Conservation (phyloP, 2,113 vertebrate species). For the Scopus umbretta region DNA sequence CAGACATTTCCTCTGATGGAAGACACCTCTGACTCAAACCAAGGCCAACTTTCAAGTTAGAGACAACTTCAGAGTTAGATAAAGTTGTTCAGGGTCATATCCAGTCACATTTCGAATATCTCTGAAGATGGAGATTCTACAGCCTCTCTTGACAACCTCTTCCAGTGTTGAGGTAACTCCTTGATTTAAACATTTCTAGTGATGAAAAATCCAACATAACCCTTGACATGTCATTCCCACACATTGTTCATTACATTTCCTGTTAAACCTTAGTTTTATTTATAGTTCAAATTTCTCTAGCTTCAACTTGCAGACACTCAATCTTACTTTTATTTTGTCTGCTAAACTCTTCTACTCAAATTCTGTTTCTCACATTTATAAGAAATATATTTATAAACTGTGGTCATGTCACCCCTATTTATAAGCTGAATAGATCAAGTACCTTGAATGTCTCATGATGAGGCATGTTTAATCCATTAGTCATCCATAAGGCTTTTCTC, state of each 20-base stretch:
- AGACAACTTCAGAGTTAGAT: background rate
- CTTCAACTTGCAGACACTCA: background rate
- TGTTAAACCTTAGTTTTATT: background rate
- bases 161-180: background rate
- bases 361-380: background rate
- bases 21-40: background rate
- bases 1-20: background rate
- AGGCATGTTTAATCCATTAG: background rate
- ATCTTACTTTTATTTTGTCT: background rate
- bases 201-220: conserved; percentile 18
- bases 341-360: background rate
- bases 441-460: background rate
- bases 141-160: background rate
- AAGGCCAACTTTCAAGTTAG: background rate
- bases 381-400: background rate
- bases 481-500: background rate
- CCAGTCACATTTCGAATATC: background rate
- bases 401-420: background rate
- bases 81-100: background rate
- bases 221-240: conserved; percentile 7
- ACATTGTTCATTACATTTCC: background rate
- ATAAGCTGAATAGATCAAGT: background rate
- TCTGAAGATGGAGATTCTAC: background rate
- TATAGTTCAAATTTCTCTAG: background rate
- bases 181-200: conserved; percentile 15